Base-by-base conservation (phyloP, 1,140 invertebrate genomes). In the Andrena cerasifolii region DNA sequence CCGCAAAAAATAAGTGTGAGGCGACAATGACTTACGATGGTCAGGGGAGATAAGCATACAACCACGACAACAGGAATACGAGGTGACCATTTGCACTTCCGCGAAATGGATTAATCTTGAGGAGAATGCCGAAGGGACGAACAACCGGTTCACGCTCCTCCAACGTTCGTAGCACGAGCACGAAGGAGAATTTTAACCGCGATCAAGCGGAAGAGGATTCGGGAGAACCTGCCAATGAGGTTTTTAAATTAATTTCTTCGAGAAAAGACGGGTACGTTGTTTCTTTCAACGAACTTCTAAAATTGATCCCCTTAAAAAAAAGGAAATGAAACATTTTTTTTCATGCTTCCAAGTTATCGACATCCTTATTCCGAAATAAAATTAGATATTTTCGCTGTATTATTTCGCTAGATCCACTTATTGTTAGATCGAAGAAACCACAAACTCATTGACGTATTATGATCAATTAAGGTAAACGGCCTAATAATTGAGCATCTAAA, bases 61-160 rank as follows among this genome's bases (percentile, higher is more conserved):
- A 62, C 47, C 72, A 59, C 53, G 59, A 66, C 53, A 70, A 49
- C 49, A 40, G 66, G 40, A 49, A 61, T 82, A 74, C 75, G 63
- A 78, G 47, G 54, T 43, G 63, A 74, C 67, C 82, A 83, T 84
- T 84, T 84, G 80, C 80, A 79, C 80, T 85, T 84, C 82, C 78
- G 82, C 77, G 81, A 80, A 83, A 80, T 66, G 83, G 78, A 83
- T 83, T 84, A 80, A 83, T 83, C 82, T 83, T 79, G 54, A 78
- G 51, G 54, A 63, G 65, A 61, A 65, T 56, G 82, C 82, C 67
- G 80, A 84, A 79, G 58, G 70, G 80, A 83, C 54, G 58, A 62
- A 45, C 54, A 51, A 62, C 75, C 80, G 74, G 79, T 83, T 83
- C 80, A 82, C 68, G 82, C 61, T 63, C 82, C 65, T 45, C 43